A percentile compares a stretch with the other conserved stretches of the same genome.
These are phyloP conservation scores for Osmerus eperlanus DNA, from an alignment of 2,113 vertebrate species.

Conservation along the genomic window DNA sequence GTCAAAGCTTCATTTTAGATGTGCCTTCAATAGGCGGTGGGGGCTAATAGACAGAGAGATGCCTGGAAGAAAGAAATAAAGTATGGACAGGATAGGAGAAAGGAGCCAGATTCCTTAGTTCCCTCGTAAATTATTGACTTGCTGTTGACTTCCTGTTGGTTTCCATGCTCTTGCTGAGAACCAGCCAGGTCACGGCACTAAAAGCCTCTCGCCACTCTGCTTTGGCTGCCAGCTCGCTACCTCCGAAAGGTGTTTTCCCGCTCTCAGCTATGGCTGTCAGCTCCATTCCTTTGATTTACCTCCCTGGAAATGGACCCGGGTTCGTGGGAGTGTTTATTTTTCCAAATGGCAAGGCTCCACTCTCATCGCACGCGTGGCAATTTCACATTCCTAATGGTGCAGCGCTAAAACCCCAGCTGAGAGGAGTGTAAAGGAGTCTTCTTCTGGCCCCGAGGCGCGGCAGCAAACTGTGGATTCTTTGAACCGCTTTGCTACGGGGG, in stretches of 20 bases:
- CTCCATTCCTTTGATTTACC: not conserved
- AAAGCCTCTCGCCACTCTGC: not conserved
- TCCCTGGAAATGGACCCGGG: not conserved
- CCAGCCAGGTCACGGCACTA: not conserved
- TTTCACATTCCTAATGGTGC: too few relatives aligned
- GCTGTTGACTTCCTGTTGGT: slow-evolving; percentile 10
- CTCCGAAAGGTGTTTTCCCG: not conserved
- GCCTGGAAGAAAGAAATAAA: slow-evolving; percentile 4
- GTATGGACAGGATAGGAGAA: slow-evolving; percentile 4
- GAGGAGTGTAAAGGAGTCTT: not conserved
- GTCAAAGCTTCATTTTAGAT: slow-evolving; percentile 16
- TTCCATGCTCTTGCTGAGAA: not conserved
- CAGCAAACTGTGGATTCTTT: slow-evolving; percentile 8
- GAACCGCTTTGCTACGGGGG: not conserved
- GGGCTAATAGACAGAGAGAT: not conserved
- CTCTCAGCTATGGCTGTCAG: not conserved
- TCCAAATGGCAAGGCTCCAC: not conserved
- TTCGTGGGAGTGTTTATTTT: too few relatives aligned
- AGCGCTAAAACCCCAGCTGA: too few relatives aligned
- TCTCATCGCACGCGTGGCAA: not conserved
- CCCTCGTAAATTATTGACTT: slow-evolving; percentile 41
- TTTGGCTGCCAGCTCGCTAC: not conserved
- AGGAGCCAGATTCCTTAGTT: not conserved
- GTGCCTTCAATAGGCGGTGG: not conserved
- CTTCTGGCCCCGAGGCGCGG: too few relatives aligned